Evolutionary conservation across 2,113 vertebrate species (phyloP).

Genomic region (Galeopterus variegatus): DNA sequence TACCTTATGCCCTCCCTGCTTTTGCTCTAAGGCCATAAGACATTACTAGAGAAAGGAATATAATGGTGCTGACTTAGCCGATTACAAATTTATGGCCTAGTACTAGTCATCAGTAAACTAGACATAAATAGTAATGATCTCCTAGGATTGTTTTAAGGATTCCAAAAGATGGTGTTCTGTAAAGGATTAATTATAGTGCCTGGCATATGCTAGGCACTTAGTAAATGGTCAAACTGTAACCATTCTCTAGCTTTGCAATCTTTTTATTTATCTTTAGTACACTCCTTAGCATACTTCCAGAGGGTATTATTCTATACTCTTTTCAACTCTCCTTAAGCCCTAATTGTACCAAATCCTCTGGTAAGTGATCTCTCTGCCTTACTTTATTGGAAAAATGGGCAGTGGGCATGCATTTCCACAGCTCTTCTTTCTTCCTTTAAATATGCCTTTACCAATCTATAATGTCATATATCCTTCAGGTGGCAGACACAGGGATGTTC

Average conservation of each 20-base stretch:
- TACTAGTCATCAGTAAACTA: conserved; percentile 29
- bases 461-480: not conserved
- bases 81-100: not conserved
- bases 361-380: not conserved
- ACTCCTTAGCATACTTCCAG: not conserved
- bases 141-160: not conserved
- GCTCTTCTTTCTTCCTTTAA: not conserved
- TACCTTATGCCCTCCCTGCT: conserved; percentile 9
- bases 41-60: not conserved
- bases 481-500: not conserved
- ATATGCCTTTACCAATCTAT: conserved; percentile 25
- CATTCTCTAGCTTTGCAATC: not conserved
- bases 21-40: not conserved
- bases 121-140: conserved; percentile 35
- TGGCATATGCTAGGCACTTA: not conserved
- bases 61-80: not conserved
- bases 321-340: not conserved
- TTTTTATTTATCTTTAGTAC: not conserved
- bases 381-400: not conserved
- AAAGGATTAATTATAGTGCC: conserved; percentile 24
- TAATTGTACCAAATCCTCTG: not conserved
- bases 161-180: not conserved
- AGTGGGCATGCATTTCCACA: not conserved
- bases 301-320: not conserved
- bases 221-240: not conserved